phyloP scores from a whole-genome alignment of 2,113 vertebrate genomes.

The Lanius ludovicianus region DNA sequence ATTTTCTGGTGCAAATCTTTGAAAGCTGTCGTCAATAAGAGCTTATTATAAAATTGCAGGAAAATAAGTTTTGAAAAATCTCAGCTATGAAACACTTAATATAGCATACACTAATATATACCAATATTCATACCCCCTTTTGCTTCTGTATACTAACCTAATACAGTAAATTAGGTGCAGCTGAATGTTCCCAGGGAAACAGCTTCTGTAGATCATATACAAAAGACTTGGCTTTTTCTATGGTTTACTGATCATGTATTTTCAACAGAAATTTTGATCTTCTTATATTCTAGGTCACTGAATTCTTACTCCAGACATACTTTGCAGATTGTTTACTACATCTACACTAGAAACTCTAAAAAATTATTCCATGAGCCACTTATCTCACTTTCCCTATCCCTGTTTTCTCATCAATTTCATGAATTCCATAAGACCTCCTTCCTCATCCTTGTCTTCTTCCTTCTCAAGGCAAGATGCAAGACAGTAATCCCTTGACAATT shows the following conservation, averaged over 20 bases:
- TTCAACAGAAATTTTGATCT: neutral
- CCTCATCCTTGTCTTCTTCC: neutral
- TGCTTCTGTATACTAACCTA: neutral
- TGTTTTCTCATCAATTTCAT: neutral
- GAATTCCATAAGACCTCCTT: neutral
- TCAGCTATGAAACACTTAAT: neutral
- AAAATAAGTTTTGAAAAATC: neutral
- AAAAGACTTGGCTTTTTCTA: neutral
- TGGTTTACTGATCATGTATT: neutral
- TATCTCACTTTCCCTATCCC: neutral
- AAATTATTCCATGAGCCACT: neutral
- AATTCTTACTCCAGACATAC: neutral
- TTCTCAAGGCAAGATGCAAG: neutral
- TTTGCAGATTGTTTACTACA: neutral
- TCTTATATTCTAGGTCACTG: neutral
- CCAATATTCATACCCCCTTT: neutral
- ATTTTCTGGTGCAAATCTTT: constrained; percentile 42
- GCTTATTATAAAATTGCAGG: neutral
- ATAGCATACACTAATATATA: neutral
- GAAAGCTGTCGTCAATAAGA: neutral
- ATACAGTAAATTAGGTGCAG: neutral
- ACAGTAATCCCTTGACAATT: neutral
- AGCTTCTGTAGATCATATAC: neutral
- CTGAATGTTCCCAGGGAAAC: neutral
- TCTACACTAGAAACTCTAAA: neutral